Base-by-base conservation (phyloP, 2,888 invertebrate genomes). In the Microplitis manilae region DNA sequence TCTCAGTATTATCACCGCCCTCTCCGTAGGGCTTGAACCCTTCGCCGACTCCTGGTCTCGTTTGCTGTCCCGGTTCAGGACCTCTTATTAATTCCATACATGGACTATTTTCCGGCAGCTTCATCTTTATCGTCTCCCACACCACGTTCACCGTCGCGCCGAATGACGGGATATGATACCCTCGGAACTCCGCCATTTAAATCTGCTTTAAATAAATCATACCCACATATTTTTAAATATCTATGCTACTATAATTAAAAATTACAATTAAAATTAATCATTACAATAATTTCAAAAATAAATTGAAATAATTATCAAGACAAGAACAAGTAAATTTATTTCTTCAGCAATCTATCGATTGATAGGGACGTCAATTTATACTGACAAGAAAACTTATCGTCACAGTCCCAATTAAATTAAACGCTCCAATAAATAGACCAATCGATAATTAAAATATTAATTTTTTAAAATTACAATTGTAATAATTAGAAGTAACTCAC, bases 61-160 rank as follows among this genome's bases (percentile, higher is more conserved):
- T 80, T 59, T 83, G 85, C 50, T 83, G 82, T 70, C 84, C 85
- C 20, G 81, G 83, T 17, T 81, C 91, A 7, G 91, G 88, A 15
- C 88, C 87, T 2, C 88, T 85, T 68, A 91, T 85, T 75, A 90
- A 82, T 81, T 91, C 91, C 87, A 90, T 85, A 78, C 91, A 91
- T 0, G 91, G 90, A 76, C 90, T 90, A 85, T 93, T 94, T 64
- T 94, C 94, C 72, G 96, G 96, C 87, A 96, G 93, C 86, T 94
- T 93, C 87, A 96, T 95, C 84, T 95, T 92, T 69, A 95, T 92
- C 20, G 96, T 95, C 90, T 96, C 96, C 93, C 95, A 94, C 38
- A 96, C 95, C 81, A 96, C 96, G 87, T 95, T 95, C 86, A 96
- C 88, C 64, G 95, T 94, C 87, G 95, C 95, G 87, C 93, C 93